These are phyloP conservation scores for Perccottus glenii DNA, from an alignment of 2,113 vertebrate genomes.

Conservation along the genomic window DNA sequence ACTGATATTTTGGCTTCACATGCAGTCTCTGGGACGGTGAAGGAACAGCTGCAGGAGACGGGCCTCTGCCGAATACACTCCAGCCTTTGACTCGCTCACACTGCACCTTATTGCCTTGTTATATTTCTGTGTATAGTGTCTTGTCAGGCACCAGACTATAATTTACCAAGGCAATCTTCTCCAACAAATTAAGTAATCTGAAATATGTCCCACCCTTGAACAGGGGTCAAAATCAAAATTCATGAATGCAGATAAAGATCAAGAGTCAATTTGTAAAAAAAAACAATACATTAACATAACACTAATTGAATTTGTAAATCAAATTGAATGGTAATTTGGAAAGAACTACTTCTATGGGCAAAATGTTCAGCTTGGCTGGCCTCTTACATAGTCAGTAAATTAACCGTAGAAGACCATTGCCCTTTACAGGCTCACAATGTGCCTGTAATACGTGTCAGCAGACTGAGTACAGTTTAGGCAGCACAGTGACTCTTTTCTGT, in stretches of 20 bases:
- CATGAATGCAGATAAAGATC: neutral
- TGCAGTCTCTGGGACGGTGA: neutral
- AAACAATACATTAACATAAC: neutral
- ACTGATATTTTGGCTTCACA: neutral
- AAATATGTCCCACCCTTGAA: neutral
- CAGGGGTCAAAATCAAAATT: no score
- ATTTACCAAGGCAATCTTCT: neutral
- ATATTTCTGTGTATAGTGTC: neutral
- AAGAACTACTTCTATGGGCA: neutral
- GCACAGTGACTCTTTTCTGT: neutral
- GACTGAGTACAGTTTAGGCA: neutral
- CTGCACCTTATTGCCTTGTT: neutral
- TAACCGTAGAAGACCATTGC: neutral
- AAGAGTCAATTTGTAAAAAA: neutral
- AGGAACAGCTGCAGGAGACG: neutral
- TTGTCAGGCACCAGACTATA: neutral
- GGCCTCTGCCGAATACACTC: neutral
- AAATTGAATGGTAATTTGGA: neutral
- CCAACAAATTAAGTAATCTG: slow-evolving; percentile 2
- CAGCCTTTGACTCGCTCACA: neutral
- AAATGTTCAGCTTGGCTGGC: slow-evolving; percentile 2
- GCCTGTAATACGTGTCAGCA: neutral
- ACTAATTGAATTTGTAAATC: slow-evolving; percentile 7
- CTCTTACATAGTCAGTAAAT: neutral
- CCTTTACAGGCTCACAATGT: neutral